These are phyloP conservation scores for Nymphalis polychloros DNA, from an alignment of 2,888 invertebrate genomes.

Conservation along the genomic window DNA sequence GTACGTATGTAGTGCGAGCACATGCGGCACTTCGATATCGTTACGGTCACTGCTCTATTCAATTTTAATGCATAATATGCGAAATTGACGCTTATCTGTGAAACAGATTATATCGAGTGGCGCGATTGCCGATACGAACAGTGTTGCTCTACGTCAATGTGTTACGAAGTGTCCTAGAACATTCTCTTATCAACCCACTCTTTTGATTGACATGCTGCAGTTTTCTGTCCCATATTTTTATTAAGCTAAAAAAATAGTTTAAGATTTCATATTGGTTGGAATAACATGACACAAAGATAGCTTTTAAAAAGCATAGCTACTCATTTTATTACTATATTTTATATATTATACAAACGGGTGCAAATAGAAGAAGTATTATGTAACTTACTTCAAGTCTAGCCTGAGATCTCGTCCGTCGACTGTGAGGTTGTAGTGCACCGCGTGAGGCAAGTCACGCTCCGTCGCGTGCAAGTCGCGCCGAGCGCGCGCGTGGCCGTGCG, in stretches of 20 bases:
- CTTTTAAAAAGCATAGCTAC: too few relatives aligned
- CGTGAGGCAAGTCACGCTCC: slow-evolving; percentile 62
- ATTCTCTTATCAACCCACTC: background rate
- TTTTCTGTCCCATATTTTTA: background rate
- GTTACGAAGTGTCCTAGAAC: slow-evolving; percentile 7
- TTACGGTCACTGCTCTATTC: slow-evolving; percentile 28
- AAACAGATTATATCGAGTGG: slow-evolving; percentile 26
- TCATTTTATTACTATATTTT: background rate
- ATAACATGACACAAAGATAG: too few relatives aligned
- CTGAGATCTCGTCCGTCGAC: slow-evolving; percentile 70
- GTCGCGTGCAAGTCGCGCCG: slow-evolving; percentile 67
- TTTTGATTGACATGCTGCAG: background rate
- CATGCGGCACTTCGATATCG: slow-evolving; percentile 21
- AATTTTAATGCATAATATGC: slow-evolving; percentile 20
- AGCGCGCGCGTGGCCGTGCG: slow-evolving; percentile 75
- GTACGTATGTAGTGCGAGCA: background rate
- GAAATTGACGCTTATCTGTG: slow-evolving; percentile 28
- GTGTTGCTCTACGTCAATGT: slow-evolving; percentile 18
- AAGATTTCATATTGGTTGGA: too few relatives aligned
- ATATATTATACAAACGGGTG: background rate
- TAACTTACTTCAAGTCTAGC: slow-evolving; percentile 72
- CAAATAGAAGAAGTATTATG: background rate
- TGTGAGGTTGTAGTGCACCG: slow-evolving; percentile 74
- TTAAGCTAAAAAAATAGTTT: background rate
- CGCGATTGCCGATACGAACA: slow-evolving; percentile 2